Base-by-base conservation (phyloP, 1,140 invertebrate genomes). In the Bilobella aurantiaca region DNA sequence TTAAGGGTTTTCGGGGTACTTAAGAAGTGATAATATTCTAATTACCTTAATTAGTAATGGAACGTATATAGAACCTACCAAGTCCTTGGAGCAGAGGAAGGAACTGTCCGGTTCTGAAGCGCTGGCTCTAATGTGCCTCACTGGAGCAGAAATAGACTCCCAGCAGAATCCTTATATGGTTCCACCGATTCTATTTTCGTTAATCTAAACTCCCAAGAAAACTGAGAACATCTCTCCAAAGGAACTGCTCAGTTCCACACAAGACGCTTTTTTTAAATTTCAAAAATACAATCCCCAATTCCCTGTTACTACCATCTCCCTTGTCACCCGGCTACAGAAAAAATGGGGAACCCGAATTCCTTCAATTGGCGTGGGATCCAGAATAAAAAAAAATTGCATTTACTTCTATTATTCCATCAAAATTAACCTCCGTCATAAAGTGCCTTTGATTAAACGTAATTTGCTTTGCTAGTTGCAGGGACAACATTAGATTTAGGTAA, bases 21-120 rank as follows among this genome's bases (percentile, higher is more conserved):
- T 8, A 42, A 8, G 8, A 18, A 12, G 8, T 8, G 18, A 12
- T 42, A 42, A 42, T 42, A 18, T 21, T 56, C 23, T 8, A 21
- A 56, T 56, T 56, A 56, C 8, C 5, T 27, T 56, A n/a, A 27
- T 21, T 21, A 21, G 18, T 21, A 63, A 53, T 29, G 62, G 58
- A 59, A 65, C 31, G n/a, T n/a, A n/a, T n/a, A n/a, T n/a, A n/a
- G n/a, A n/a, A 70, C 69, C 64, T 70, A 70, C 69, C 69, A 59
- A 67, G 29, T 57, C 62, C 66, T 64, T 63, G 53, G 58, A 68
- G 64, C 62, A 70, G 49, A 5, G 66, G 67, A n/a, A 67, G 66
- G 66, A 70, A 70, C 65, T 70, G 69, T 64, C 64, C 58, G 57
- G 65, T 42, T 59, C 46, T 31, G 58, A 34, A 59, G 63, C 58